phyloP scores from a whole-genome alignment of 2,888 invertebrate genomes.

The Epinotia demarniana region DNA sequence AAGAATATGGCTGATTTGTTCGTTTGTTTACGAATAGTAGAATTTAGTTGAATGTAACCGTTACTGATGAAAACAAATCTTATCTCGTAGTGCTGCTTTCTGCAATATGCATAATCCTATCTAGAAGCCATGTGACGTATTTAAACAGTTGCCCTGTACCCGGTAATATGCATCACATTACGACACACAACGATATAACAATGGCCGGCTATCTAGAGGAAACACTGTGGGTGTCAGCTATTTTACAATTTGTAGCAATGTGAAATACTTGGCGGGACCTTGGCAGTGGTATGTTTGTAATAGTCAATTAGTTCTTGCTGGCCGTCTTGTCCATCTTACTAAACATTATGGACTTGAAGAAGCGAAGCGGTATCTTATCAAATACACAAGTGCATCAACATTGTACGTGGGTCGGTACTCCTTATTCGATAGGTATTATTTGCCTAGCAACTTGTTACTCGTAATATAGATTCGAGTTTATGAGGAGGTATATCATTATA shows the following conservation, averaged over 20 bases:
- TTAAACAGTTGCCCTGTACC: constrained; percentile 40
- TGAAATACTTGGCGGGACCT: constrained; percentile 48
- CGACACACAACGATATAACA: constrained; percentile 41
- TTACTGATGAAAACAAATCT: neutral
- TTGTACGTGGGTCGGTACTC: neutral
- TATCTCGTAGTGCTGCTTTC: neutral
- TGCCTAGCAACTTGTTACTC: neutral
- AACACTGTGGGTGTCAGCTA: constrained; percentile 47
- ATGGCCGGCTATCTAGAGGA: constrained; percentile 45
- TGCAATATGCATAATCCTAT: neutral
- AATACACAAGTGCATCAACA: constrained; percentile 11
- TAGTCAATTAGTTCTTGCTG: constrained; percentile 34
- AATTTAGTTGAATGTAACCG: neutral
- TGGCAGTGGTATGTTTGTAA: constrained; percentile 55
- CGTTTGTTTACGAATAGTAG: neutral
- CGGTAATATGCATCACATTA: constrained; percentile 43
- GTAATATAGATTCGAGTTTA: too few species aligned
- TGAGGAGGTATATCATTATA: too few species aligned
- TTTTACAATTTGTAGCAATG: constrained; percentile 43
- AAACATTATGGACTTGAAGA: constrained; percentile 6
- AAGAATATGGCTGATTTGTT: too few species aligned
- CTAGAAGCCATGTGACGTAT: constrained; percentile 20
- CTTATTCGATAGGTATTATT: constrained; percentile 1
- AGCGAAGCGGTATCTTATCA: constrained; percentile 6
- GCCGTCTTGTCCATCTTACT: constrained; percentile 32